A percentile compares a stretch with the other conserved stretches of the same genome.
These are phyloP conservation scores for Leptodirus hochenwartii DNA, from an alignment of 2,888 invertebrate genomes.

Conservation along the genomic window DNA sequence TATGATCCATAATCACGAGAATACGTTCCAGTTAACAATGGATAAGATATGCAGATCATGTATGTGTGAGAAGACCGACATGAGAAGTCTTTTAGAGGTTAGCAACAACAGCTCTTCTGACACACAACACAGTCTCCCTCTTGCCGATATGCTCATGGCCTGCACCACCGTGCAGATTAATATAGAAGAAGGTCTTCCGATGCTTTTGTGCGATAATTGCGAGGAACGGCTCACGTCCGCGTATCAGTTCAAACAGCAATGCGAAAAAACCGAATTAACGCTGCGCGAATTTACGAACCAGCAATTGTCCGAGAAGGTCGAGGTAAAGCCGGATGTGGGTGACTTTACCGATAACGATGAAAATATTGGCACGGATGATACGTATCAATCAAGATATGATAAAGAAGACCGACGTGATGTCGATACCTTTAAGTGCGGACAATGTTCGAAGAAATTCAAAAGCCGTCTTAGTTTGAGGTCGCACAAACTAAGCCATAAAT, in stretches of 20 bases:
- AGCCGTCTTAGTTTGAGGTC: too few species aligned
- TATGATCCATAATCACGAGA: too few species aligned
- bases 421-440: too few species aligned
- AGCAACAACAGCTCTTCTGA: too few species aligned
- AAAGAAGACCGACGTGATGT: conserved; percentile 14
- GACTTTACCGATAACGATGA: conserved; percentile 11
- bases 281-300: conserved; percentile 11
- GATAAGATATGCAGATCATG: conserved; percentile 28
- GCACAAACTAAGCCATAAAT: too few species aligned
- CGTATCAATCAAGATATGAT: conserved; percentile 13
- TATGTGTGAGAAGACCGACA: conserved; percentile 22
- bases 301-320: conserved; percentile 11
- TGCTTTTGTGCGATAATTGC: conserved; percentile 22
- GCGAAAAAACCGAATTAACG: conserved; percentile 24
- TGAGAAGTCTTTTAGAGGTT: conserved; percentile 23
- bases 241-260: conserved; percentile 25
- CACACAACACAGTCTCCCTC: conserved; percentile 17
- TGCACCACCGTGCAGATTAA: conserved; percentile 24
- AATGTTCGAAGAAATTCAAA: too few species aligned
- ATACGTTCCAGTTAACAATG: too few species aligned
- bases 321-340: conserved; percentile 15
- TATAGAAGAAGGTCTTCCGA: conserved; percentile 24
- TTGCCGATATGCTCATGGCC: conserved; percentile 27
- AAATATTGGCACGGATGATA: conserved; percentile 16
- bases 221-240: conserved; percentile 23